These are phyloP conservation scores for Carposina sasakii DNA, from an alignment of 1,140 invertebrate genomes.

Conservation along the genomic window DNA sequence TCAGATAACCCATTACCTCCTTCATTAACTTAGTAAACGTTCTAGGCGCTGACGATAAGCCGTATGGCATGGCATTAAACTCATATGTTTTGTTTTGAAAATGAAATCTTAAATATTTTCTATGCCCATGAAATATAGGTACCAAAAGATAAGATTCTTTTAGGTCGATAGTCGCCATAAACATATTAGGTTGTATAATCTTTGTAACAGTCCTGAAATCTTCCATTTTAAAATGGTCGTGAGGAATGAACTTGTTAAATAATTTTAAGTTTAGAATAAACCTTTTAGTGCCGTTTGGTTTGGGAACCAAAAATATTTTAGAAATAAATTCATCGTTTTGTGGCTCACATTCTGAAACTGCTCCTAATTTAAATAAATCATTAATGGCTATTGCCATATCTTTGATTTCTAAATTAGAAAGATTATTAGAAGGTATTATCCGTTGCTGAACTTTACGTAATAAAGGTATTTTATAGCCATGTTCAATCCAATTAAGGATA, in stretches of 20 bases:
- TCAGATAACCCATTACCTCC: slow-evolving; percentile 12
- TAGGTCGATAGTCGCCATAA: slow-evolving; percentile 24
- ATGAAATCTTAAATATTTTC: slow-evolving; percentile 21
- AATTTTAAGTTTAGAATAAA: slow-evolving; percentile 20
- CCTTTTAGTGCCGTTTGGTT: slow-evolving; percentile 10
- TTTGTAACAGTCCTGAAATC: slow-evolving; percentile 16
- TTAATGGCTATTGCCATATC: slow-evolving; percentile 12
- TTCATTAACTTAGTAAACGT: slow-evolving; percentile 24
- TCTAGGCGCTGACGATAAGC: slow-evolving; percentile 17
- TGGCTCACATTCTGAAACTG: background rate
- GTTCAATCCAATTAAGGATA: slow-evolving; percentile 22
- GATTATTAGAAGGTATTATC: slow-evolving; percentile 14
- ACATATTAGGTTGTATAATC: slow-evolving; percentile 14
- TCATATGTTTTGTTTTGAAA: slow-evolving; percentile 15
- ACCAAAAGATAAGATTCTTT: slow-evolving; percentile 28
- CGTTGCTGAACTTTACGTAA: background rate
- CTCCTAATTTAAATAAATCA: slow-evolving; percentile 2
- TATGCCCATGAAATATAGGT: background rate
- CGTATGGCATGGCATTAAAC: slow-evolving; percentile 18
- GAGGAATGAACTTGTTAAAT: slow-evolving; percentile 12
- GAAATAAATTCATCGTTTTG: slow-evolving; percentile 12
- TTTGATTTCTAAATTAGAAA: slow-evolving; percentile 4
- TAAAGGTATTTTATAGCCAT: slow-evolving; percentile 23
- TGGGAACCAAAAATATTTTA: slow-evolving; percentile 12
- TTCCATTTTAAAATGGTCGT: slow-evolving; percentile 27